These are phyloP conservation scores for Phylloscopus collybita DNA, from an alignment of 2,797 vertebrate genomes.

Conservation along the genomic window DNA sequence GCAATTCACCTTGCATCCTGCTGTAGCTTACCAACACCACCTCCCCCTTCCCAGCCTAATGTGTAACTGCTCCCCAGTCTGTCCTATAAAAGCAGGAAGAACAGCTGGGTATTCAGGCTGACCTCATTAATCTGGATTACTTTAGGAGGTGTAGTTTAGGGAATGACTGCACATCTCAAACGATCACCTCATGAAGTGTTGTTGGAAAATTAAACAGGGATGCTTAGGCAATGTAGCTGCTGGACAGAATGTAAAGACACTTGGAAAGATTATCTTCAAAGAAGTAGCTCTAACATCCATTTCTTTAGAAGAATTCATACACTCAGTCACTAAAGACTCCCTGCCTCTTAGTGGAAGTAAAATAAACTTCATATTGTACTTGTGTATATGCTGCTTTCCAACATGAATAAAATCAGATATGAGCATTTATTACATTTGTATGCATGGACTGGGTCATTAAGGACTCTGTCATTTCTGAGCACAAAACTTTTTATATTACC, in stretches of 20 bases:
- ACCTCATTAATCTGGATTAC: not conserved
- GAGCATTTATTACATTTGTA: not conserved
- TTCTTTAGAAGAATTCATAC: not conserved
- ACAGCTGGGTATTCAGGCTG: not conserved
- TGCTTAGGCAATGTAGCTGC: not conserved
- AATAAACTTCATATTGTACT: not conserved
- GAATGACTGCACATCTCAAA: not conserved
- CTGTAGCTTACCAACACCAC: not conserved
- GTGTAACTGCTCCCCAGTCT: not conserved
- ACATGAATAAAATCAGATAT: not conserved
- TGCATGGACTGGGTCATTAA: not conserved
- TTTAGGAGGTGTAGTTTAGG: not conserved
- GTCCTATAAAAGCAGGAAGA: not conserved
- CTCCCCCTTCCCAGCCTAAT: not conserved
- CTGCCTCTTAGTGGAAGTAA: not conserved
- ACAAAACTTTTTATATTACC: not conserved
- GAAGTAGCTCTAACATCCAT: not conserved
- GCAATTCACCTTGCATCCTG: not conserved
- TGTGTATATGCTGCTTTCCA: not conserved
- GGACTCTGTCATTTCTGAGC: not conserved
- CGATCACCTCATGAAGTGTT: fast-evolving
- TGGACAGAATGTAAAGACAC: not conserved
- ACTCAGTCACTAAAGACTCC: not conserved
- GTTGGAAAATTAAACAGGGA: not conserved
- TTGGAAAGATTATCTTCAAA: not conserved